Evolutionary conservation across 64 coral and sea anemone species (phyloP), one percentile per base, ranked within the genome.

Genomic region (Anthopleura sola): DNA sequence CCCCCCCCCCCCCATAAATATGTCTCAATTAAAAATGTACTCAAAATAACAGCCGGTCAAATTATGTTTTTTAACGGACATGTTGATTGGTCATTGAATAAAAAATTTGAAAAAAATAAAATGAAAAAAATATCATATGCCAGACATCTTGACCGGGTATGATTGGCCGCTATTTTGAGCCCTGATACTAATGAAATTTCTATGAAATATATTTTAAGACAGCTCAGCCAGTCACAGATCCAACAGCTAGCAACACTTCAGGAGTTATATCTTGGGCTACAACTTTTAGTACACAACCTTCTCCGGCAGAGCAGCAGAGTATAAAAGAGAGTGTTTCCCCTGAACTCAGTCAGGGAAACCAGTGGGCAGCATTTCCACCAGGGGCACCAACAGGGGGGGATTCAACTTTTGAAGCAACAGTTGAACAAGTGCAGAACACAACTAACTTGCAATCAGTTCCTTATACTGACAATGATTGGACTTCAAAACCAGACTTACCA

Each of bases 251-350:
- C 6, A 83, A 29, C 29, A 56, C 82, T 4, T 54, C 82, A 47
- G 82, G 82, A 11, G n/a, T 83, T 34, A 83, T 83, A 36, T 83
- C 82, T 2, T 83, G 82, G 82, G 82, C 82, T 26, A 71, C 66
- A 31, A 31, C 29, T 16, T 71, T 34, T 32, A 15, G 1, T 16
- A 15, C 82, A 8, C 78, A 46, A 13, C 21, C 78, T 31, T 32
- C 78, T 28, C 26, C 78, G 48, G 49, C 39, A 21, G 78, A 44
- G 48, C 8, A 71, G 34, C 29, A 32, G 1, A 71, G 14, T 29
- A 9, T 4, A 14, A 12, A 71, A 3, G 24, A 7, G 6, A 32
- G 23, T 37, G 34, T 78, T 20, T 28, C 38, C 78, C 78, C 49
- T 46, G 39, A 53, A 3, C 17, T 48, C 21, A 46, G 17, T 32